Conservation (phyloP, 2,888 invertebrate genomes). For the Diplolepis rosae region DNA sequence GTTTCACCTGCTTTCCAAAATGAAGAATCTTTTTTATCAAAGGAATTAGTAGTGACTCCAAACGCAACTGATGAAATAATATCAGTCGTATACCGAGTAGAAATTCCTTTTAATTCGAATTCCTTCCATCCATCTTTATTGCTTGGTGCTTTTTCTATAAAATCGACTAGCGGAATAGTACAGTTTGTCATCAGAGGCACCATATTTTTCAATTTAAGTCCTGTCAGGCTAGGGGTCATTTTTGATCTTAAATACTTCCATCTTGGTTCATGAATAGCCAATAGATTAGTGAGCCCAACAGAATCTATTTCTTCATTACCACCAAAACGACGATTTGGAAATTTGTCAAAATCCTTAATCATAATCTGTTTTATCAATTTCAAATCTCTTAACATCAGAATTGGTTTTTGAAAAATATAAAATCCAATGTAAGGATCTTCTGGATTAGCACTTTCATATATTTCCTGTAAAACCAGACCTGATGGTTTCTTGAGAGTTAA, state of each 20-base stretch:
- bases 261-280: constrained; percentile 72
- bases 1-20: constrained; percentile 62
- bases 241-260: constrained; percentile 75
- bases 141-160: constrained; percentile 48
- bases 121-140: constrained; percentile 45
- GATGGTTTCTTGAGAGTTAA: constrained; percentile 57
- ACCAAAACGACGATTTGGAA: constrained; percentile 72
- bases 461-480: constrained; percentile 53
- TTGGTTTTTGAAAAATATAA: constrained; percentile 73
- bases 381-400: constrained; percentile 71
- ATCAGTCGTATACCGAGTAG: constrained; percentile 55
- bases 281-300: constrained; percentile 65
- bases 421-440: constrained; percentile 72
- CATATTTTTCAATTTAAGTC: constrained; percentile 60
- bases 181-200: constrained; percentile 58
- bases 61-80: constrained; percentile 59
- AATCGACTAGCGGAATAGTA: constrained; percentile 51
- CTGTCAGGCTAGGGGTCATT: constrained; percentile 61
- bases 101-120: constrained; percentile 56
- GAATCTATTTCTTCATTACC: constrained; percentile 67
- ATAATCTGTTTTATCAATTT: constrained; percentile 73
- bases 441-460: constrained; percentile 56
- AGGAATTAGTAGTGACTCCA: constrained; percentile 62
- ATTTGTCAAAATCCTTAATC: constrained; percentile 74
- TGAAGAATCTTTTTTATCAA: constrained; percentile 48